These are phyloP conservation scores for Catocala sponsa DNA, from an alignment of 2,888 invertebrate genomes.

Conservation along the genomic window DNA sequence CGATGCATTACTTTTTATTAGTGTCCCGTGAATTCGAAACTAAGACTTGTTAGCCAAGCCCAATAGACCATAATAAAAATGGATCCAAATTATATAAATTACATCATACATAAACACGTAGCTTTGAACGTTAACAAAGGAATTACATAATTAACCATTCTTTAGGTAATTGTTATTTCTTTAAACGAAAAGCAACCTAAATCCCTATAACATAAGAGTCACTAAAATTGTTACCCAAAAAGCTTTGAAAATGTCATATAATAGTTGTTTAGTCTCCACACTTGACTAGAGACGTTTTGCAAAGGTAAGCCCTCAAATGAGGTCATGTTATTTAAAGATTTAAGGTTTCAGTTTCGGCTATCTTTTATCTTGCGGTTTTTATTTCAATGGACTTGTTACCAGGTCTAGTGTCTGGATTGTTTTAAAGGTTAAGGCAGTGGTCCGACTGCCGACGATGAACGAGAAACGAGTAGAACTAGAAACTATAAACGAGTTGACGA, in stretches of 20 bases:
- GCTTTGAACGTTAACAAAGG: too few species aligned
- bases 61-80: too few species aligned
- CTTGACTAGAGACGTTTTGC: slow-evolving; percentile 28
- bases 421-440: too few species aligned
- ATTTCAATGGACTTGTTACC: neutral
- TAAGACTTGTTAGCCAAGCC: too few species aligned
- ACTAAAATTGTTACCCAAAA: neutral
- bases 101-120: too few species aligned
- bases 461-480: too few species aligned
- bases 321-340: slow-evolving; percentile 32
- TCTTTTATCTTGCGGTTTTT: slow-evolving; percentile 14
- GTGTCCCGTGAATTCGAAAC: too few species aligned
- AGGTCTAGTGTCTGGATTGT: neutral
- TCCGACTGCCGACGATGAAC: too few species aligned
- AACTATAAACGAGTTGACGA: too few species aligned
- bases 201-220: neutral
- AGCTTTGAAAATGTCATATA: slow-evolving; percentile 1
- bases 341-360: slow-evolving; percentile 12
- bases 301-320: slow-evolving; percentile 22
- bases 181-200: neutral
- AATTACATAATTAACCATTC: neutral
- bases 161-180: neutral
- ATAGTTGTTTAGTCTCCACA: slow-evolving; percentile 4
- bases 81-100: too few species aligned
- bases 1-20: too few species aligned